Evolutionary conservation across 1,140 invertebrate genomes (phyloP), one percentile per base, ranked within the genome.

Genomic region (Coptotermes formosanus): DNA sequence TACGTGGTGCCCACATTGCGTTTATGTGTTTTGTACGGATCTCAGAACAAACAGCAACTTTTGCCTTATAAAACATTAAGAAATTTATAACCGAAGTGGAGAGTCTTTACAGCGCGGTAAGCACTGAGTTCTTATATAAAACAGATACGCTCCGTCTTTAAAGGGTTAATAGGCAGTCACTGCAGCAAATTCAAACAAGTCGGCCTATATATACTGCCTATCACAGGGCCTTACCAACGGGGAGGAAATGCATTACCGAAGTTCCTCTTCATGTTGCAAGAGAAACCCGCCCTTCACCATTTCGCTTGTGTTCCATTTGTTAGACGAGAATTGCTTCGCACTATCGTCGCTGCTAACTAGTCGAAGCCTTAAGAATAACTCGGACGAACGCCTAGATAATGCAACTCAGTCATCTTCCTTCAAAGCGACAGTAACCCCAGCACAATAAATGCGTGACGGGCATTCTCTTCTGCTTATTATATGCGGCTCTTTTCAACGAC

Each of bases 311-410:
- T 30, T 75, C 64, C 64, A n/a, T 75, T 75, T 75, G 64, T 75
- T 75, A 9, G 6, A 8, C 9, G 11, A 30, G 64, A 30, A 25
- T 30, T 75, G 64, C 64, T 75, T 75, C n/a, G n/a, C 25, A 30
- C 8, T 30, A 30, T 25, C 25, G 64, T 75, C n/a, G n/a, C 64
- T 75, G n/a, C n/a, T 30, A 25, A 12, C 64, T 30, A 75, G 25
- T 75, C n/a, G 64, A 75, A 75, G 25, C 64, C 64, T 75, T 75
- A 75, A 6, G 25, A 75, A 75, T 75, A 75, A 75, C 64, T 75
- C 25, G 25, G 25, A 30, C 25, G 16, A 25, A 75, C 19, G n/a
- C 6, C n/a, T 75, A 12, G 64, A 75, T 75, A 75, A 30, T 75
- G 64, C 8, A 30, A 75, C n/a, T 75, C 25, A 30, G 25, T n/a